Percentiles rank a stretch among this genome's conserved stretches.
phyloP scores from a whole-genome alignment of 2,113 vertebrate species.

The Trematomus loennbergii region DNA sequence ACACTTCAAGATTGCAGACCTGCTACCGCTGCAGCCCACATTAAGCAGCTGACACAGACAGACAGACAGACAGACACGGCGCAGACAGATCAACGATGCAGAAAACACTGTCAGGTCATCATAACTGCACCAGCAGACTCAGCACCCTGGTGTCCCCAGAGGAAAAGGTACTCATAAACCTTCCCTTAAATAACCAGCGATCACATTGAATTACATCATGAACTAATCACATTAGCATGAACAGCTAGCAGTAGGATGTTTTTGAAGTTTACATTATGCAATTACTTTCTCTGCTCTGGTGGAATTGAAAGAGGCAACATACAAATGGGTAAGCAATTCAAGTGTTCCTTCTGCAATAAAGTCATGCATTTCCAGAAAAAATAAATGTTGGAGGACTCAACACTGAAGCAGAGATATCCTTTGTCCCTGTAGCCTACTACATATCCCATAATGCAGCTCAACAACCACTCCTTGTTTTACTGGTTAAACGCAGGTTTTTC shows the following conservation, averaged over 20 bases:
- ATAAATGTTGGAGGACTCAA: too few species aligned
- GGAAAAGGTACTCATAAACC: too few species aligned
- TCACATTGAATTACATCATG: not conserved
- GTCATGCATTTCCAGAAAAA: not conserved
- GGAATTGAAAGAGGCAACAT: not conserved
- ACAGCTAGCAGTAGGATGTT: too few species aligned
- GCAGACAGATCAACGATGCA: slow-evolving; percentile 69
- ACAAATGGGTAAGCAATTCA: not conserved
- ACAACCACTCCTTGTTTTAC: not conserved
- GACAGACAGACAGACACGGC: slow-evolving; percentile 55
- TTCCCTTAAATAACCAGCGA: not conserved
- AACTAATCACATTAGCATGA: not conserved
- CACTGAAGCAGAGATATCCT: not conserved
- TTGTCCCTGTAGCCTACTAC: not conserved
- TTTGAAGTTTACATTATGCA: not conserved
- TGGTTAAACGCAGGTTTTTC: not conserved
- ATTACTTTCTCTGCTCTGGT: not conserved
- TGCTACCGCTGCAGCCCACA: slow-evolving; percentile 53
- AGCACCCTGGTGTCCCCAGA: slow-evolving; percentile 6
- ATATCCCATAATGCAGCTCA: not conserved
- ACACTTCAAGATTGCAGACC: slow-evolving; percentile 38
- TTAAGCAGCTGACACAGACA: slow-evolving; percentile 60
- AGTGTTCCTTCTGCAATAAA: not conserved
- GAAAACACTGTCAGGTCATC: slow-evolving; percentile 44
- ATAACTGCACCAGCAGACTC: slow-evolving; percentile 6